phyloP scores from a whole-genome alignment of 2,113 vertebrate genomes.

The Brevimyrus niger region DNA sequence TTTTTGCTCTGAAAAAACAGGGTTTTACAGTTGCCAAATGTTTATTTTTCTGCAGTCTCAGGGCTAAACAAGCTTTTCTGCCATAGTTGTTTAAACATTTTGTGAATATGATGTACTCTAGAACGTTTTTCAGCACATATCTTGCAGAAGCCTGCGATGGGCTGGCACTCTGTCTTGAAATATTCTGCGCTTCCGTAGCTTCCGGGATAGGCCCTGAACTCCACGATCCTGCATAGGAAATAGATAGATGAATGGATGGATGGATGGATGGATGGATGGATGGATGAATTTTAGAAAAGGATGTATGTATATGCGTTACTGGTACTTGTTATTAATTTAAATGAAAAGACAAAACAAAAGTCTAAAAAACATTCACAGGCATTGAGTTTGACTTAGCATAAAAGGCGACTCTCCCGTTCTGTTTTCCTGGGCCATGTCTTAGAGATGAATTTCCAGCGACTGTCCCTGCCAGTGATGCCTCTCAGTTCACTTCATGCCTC shows the following conservation, averaged over 20 bases:
- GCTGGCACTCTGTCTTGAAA: background rate
- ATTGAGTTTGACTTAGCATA: background rate
- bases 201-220: background rate
- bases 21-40: background rate
- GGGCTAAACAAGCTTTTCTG: background rate
- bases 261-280: background rate
- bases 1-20: background rate
- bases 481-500: background rate
- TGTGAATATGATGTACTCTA: background rate
- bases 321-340: background rate
- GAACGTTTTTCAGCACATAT: background rate
- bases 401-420: background rate
- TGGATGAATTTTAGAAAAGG: background rate
- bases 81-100: background rate
- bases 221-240: background rate
- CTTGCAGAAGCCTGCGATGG: background rate
- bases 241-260: background rate
- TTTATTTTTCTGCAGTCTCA: background rate
- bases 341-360: background rate
- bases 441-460: background rate
- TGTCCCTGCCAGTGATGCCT: slow-evolving; percentile 2
- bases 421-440: background rate
- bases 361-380: background rate
- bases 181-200: background rate
- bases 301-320: background rate